phyloP scores from a whole-genome alignment of 2,113 vertebrate genomes.

The Sylvilagus bachmani region DNA sequence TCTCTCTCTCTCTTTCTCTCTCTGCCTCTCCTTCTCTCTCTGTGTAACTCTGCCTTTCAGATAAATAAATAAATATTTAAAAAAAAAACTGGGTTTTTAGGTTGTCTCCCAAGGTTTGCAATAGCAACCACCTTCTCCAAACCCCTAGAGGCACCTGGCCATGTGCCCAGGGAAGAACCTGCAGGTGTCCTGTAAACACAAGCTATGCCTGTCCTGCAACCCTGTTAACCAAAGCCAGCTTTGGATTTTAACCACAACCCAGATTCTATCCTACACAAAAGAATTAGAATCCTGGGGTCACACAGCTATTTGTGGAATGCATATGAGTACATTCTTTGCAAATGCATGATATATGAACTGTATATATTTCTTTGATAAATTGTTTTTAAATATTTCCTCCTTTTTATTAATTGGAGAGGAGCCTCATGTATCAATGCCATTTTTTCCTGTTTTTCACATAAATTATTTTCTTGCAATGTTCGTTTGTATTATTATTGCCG shows the following conservation, averaged over 20 bases:
- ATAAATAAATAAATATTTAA: too few relatives aligned
- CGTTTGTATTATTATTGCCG: constrained; percentile 92
- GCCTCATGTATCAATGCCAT: constrained; percentile 99
- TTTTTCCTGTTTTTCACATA: constrained; percentile 95
- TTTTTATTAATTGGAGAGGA: constrained; percentile 99
- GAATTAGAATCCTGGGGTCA: constrained; percentile 88
- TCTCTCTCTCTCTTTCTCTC: too few relatives aligned
- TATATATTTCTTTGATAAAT: constrained; percentile 96
- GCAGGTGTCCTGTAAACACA: neutral
- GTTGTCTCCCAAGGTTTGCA: neutral
- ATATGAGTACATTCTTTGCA: constrained; percentile 93
- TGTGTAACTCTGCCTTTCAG: too few relatives aligned
- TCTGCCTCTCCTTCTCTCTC: too few relatives aligned
- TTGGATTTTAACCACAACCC: constrained; percentile 66
- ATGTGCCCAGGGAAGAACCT: neutral
- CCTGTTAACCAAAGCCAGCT: constrained; percentile 61
- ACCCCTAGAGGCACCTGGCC: neutral
- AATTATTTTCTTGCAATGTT: constrained; percentile 94
- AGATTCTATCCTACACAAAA: constrained; percentile 81
- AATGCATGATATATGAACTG: constrained; percentile 97
- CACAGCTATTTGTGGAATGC: constrained; percentile 91
- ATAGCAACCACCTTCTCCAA: neutral
- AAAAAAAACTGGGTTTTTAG: neutral
- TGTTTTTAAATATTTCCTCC: constrained; percentile 98
- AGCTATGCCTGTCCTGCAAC: constrained; percentile 1